Conservation (phyloP, 2,888 invertebrate species). For the Tholera decimalis region DNA sequence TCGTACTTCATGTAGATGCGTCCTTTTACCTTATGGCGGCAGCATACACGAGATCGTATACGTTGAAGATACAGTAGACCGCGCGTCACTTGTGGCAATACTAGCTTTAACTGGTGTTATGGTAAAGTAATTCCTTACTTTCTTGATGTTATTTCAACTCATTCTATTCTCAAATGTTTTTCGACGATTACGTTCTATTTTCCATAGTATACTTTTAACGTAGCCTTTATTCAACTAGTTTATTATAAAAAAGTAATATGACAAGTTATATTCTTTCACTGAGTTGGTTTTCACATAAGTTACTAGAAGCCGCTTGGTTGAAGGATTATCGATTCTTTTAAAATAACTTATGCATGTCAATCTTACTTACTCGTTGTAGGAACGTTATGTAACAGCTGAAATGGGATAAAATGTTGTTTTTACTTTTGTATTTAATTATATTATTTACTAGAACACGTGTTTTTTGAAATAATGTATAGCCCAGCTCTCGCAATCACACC, state of each 20-base stretch:
- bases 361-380: neutral
- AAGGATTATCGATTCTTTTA: slow-evolving; percentile 3
- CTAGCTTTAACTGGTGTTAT: neutral
- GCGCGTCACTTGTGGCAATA: neutral
- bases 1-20: no score
- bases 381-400: neutral
- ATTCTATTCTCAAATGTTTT: neutral
- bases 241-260: neutral
- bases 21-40: no score
- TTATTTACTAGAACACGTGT: no score
- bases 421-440: no score
- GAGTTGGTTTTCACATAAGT: neutral
- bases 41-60: neutral
- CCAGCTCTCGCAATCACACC: no score
- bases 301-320: neutral
- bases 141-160: neutral
- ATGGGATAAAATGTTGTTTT: no score
- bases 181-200: neutral
- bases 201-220: neutral
- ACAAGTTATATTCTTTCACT: no score
- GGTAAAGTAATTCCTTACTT: neutral
- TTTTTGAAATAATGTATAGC: no score
- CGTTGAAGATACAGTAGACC: neutral
- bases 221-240: neutral
- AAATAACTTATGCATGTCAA: slow-evolving; percentile 1